Base-by-base conservation (phyloP, 2,888 invertebrate genomes). In the Drosophila paucipuncta region DNA sequence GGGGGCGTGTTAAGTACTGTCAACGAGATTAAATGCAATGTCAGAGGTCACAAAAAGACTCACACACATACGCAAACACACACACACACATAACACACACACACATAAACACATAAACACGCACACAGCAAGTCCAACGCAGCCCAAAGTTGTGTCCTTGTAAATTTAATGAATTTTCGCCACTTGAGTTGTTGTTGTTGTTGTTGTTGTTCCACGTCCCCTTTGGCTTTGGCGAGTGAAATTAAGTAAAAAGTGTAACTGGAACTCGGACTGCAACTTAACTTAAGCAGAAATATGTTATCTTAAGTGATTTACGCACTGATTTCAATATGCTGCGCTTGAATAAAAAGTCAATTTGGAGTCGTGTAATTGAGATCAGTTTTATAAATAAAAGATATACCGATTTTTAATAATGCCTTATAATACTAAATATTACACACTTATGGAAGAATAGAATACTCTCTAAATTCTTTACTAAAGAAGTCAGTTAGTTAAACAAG, bases 1-100 rank as follows among this genome's bases (percentile, higher is more conserved):
- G 88, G 80, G 87, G 89, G 91, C 83, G 89, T 90, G 83, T 82
- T 90, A 90, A 88, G 85, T 89, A 89, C 84, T 89, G 90, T 90
- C 91, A 89, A 89, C 91, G 90, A 89, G 91, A 89, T 91, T 89
- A 91, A 91, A 89, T 91, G 90, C 91, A 91, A 91, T 89, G 89
- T 83, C 91, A 89, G 89, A 89, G 88, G 90, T 90, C 81, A 80
- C 73, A 82, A 73, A 82, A 76, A 78, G 47, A 47, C 41, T 41
- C 41, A 9, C 39, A 18, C 39, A 68, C 58, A 50, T 52, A 52
- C 41, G 37, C 28, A 62, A 71, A 55, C 30, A 7, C 6, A 30
- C 30, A 31, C 31, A 31, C 22, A 22, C 22, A 22, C 59, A 41
- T n/a, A n/a, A 30, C 30, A 31, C 31, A 31, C 22, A 22, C 22